Evolutionary conservation across 2,888 invertebrate species (phyloP).

Genomic region (Cephus nigrinus): DNA sequence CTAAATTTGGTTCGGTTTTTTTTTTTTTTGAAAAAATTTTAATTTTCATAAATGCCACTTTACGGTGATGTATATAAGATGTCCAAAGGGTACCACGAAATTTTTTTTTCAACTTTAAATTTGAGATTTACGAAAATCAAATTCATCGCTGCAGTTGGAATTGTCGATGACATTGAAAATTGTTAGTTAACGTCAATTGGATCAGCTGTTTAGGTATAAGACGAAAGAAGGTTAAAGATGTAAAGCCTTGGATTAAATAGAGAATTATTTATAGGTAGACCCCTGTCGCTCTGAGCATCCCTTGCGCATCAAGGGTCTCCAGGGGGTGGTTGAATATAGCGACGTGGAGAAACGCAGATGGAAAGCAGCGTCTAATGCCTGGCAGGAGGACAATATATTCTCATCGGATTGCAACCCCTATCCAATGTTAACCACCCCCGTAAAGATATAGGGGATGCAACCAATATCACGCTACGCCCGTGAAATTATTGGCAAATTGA

Average conservation of each 20-base stretch:
- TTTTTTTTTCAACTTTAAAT: neutral
- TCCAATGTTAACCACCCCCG: neutral
- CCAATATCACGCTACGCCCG: neutral
- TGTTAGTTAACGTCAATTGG: neutral
- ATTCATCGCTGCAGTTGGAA: neutral
- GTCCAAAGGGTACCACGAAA: neutral
- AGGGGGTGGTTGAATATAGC: neutral
- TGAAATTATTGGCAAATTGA: constrained; percentile 11
- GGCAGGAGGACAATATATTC: constrained; percentile 1
- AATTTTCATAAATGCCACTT: no score
- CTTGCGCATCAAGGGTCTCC: constrained; percentile 1
- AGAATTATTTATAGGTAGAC: neutral
- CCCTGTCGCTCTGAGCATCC: neutral
- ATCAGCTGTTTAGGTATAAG: neutral
- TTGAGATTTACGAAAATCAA: neutral
- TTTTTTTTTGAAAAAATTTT: no score
- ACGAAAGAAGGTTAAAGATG: neutral
- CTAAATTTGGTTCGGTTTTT: no score
- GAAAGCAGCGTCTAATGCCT: neutral
- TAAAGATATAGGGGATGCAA: neutral
- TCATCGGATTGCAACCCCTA: neutral
- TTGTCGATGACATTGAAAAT: neutral
- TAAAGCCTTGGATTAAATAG: neutral
- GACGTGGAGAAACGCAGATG: neutral
- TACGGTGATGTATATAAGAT: no score